phyloP scores from a whole-genome alignment of 2,888 invertebrate genomes.

The Zelleria hepariella region DNA sequence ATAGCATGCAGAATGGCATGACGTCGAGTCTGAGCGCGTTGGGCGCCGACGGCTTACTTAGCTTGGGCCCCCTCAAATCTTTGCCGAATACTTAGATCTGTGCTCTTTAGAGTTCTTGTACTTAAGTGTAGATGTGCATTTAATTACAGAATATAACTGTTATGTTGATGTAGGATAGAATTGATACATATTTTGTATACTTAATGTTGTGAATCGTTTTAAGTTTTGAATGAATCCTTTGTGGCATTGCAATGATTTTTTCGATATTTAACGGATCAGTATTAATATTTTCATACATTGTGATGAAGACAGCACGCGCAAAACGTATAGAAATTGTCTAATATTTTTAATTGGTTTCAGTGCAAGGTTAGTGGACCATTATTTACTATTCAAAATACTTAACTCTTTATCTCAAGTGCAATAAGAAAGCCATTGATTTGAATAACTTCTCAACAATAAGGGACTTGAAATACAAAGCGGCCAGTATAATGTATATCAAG shows the following conservation, averaged over 20 bases:
- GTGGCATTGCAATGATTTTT: too few species aligned
- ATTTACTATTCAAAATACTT: background rate
- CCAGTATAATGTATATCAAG: too few species aligned
- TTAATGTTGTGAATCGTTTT: too few species aligned
- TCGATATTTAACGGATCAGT: background rate
- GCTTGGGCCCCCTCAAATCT: slow-evolving; percentile 79
- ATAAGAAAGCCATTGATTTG: background rate
- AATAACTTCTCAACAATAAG: background rate
- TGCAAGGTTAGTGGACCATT: background rate
- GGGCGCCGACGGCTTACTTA: slow-evolving; percentile 79
- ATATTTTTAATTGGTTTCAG: too few species aligned
- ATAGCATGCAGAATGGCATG: slow-evolving; percentile 74
- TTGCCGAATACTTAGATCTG: slow-evolving; percentile 52
- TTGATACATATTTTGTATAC: background rate
- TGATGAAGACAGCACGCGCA: background rate
- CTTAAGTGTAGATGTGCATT: background rate
- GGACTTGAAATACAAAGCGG: too few species aligned
- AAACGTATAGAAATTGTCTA: too few species aligned
- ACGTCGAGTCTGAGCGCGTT: slow-evolving; percentile 73
- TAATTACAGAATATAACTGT: too few species aligned
- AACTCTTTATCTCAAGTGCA: background rate
- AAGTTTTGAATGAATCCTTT: too few species aligned
- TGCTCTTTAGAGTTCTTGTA: background rate
- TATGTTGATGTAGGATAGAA: background rate
- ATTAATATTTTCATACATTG: background rate